phyloP scores from a whole-genome alignment of 30 jellyfish, hydroid and myxozoan genomes.

The Phacellophora camtschatica region DNA sequence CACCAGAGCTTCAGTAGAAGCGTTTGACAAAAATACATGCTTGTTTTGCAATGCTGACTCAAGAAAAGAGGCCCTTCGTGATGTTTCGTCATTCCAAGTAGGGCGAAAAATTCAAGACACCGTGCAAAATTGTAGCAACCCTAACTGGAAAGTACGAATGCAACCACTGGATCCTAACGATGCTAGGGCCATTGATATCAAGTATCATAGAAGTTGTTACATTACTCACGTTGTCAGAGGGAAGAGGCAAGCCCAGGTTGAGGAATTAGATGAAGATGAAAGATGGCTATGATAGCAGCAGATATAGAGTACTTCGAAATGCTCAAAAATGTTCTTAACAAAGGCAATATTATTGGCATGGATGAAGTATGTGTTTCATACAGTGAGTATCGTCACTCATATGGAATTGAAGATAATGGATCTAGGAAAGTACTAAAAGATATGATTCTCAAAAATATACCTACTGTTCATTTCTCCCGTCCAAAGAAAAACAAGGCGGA shows the following conservation, averaged over 20 bases:
- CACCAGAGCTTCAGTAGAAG: not conserved
- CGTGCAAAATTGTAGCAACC: not conserved
- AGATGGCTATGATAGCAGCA: not conserved
- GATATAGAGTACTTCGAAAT: not conserved
- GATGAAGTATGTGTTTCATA: not conserved
- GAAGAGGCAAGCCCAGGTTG: not conserved
- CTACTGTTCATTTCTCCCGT: not conserved
- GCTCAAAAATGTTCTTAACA: not conserved
- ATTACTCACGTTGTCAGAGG: constrained; percentile 4
- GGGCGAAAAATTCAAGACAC: not conserved
- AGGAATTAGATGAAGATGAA: not conserved
- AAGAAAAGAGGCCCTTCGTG: not conserved
- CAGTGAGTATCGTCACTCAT: not conserved
- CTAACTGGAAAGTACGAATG: constrained; percentile 6
- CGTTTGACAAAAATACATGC: not conserved
- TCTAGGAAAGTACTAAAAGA: not conserved
- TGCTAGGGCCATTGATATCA: constrained; percentile 12
- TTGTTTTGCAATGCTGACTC: not conserved
- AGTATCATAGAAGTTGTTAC: not conserved
- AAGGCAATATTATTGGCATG: not conserved
- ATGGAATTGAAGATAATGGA: not conserved
- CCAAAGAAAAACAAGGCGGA: not conserved
- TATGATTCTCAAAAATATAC: not conserved
- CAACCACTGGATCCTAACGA: constrained; percentile 1
- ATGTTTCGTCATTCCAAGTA: not conserved